Evolutionary conservation across 2,113 vertebrate genomes (phyloP).

Genomic region (Dolichallabes microphthalmus): DNA sequence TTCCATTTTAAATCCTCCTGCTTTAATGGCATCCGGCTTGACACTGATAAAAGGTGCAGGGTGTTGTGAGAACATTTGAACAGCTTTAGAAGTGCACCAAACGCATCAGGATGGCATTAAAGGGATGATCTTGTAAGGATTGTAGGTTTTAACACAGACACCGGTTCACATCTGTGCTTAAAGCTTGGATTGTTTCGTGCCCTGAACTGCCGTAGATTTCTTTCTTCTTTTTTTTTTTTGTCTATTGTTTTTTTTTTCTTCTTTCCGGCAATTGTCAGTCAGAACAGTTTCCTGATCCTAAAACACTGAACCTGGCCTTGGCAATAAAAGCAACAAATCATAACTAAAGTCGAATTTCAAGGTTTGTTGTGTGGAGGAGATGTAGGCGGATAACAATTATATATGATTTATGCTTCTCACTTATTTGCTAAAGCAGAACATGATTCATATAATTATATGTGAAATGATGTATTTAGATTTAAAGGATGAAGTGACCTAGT

Average conservation of each 20-base stretch:
- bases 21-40: constrained; percentile 5
- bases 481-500: no score
- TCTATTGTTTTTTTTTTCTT: no score
- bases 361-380: no score
- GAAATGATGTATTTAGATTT: no score
- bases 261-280: not conserved
- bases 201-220: not conserved
- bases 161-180: not conserved
- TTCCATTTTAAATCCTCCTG: not conserved
- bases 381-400: no score
- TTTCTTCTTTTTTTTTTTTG: not conserved
- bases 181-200: not conserved
- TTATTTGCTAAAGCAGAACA: no score
- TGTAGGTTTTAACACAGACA: not conserved
- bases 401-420: no score
- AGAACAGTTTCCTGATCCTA: not conserved
- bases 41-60: not conserved
- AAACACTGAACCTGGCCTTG: not conserved
- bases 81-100: not conserved
- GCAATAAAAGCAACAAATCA: not conserved
- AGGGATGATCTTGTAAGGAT: not conserved
- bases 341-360: not conserved
- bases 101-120: not conserved
- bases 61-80: not conserved
- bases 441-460: no score